These are phyloP conservation scores for Siderastrea siderea DNA, from an alignment of 92 coral and sea anemone genomes.

Conservation along the genomic window DNA sequence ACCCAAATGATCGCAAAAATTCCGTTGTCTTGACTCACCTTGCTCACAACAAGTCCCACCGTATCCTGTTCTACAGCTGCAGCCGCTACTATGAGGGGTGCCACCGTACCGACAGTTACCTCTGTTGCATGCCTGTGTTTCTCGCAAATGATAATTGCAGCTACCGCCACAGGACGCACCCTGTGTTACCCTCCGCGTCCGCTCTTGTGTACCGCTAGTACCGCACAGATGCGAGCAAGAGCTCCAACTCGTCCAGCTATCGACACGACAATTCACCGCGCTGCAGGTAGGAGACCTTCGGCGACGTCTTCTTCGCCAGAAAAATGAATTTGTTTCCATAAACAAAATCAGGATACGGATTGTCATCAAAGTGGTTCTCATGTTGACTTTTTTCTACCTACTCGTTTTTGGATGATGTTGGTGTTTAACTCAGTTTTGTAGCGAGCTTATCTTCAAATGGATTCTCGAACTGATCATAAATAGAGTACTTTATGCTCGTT, in stretches of 20 bases:
- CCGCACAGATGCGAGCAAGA: constrained; percentile 76
- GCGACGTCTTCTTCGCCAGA: constrained; percentile 74
- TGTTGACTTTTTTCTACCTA: background rate
- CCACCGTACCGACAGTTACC: constrained; percentile 72
- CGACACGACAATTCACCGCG: constrained; percentile 73
- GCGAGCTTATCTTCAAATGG: background rate
- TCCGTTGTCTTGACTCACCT: constrained; percentile 37
- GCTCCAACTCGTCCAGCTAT: constrained; percentile 80
- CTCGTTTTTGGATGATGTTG: background rate
- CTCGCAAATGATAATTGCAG: constrained; percentile 59
- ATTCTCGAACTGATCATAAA: background rate
- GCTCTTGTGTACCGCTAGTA: constrained; percentile 61
- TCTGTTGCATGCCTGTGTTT: constrained; percentile 67
- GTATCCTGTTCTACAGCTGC: constrained; percentile 67
- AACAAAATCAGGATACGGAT: constrained; percentile 20
- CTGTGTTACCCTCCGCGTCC: constrained; percentile 48
- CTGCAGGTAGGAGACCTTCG: constrained; percentile 61
- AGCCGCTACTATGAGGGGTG: constrained; percentile 56
- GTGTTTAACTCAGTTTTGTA: background rate
- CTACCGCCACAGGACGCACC: constrained; percentile 74
- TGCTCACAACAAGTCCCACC: constrained; percentile 69
- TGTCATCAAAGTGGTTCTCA: background rate
- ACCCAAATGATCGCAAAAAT: no score
- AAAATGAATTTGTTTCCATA: constrained; percentile 24
- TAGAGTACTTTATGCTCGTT: no score